Evolutionary conservation across 2,797 vertebrate species (phyloP).

Genomic region (Chiloscyllium punctatum): DNA sequence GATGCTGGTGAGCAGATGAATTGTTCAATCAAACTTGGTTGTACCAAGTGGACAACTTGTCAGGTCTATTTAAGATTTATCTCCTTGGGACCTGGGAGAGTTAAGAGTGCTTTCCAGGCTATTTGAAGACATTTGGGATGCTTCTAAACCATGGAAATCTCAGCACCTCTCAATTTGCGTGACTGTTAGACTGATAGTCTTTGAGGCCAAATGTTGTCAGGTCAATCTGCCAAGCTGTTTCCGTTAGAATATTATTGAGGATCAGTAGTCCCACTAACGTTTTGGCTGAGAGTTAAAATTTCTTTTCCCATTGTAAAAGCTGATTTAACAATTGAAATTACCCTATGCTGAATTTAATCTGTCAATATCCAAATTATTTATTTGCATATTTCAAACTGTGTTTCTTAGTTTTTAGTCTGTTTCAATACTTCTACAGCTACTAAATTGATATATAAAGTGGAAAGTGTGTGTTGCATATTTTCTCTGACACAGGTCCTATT

Average conservation of each 20-base stretch:
- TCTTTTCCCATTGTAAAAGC: background rate
- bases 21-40: background rate
- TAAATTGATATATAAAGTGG: background rate
- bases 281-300: background rate
- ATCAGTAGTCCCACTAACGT: background rate
- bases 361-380: background rate
- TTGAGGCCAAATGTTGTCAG: background rate
- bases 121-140: background rate
- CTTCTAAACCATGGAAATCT: background rate
- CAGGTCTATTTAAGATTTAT: background rate
- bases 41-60: background rate
- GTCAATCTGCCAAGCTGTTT: background rate
- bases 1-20: background rate
- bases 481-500: background rate
- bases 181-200: background rate
- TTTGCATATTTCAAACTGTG: constrained; percentile 18
- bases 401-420: background rate
- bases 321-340: background rate
- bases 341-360: background rate
- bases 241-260: background rate
- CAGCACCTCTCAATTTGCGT: background rate
- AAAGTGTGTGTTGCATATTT: background rate
- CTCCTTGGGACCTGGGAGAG: background rate
- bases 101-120: background rate
- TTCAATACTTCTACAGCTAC: background rate